Base-by-base conservation (phyloP, 2,113 vertebrate species). In the Aspidoscelis tigris region DNA sequence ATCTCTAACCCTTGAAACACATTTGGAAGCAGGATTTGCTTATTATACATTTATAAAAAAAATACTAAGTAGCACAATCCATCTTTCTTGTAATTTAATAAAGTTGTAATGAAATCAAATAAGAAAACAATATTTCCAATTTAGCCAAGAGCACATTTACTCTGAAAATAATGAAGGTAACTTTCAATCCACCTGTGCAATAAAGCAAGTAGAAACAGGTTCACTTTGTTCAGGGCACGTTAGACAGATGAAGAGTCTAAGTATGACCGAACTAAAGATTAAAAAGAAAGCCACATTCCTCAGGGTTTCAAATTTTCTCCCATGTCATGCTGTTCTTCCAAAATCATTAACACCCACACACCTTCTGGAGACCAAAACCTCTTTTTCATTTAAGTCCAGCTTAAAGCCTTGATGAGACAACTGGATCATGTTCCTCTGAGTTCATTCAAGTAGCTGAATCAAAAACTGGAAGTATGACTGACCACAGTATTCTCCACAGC, bases 81-180 rank as follows among this genome's bases (percentile, higher is more conserved):
- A 91, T 83, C 61, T 91, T 84, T 92, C 90, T 88, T 89, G 81
- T 81, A 88, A 86, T 92, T 94, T 76, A 74, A 64, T 65, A 74
- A 88, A 91, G 83, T 80, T 91, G 78, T 0, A 65, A 93, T 91
- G 87, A 94, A 93, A 91, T 88, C 81, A 88, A 94, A 88, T 92
- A 82, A 91, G 90, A 89, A 92, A 93, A 88, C 80, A 88, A 20
- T 39, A 58, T 3, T 22, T 5, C 1, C 26, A 79, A 73, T 9
- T 64, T 73, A 50, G 41, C 43, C 33, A 79, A 64, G 3, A 41
- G 22, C 69, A 82, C 55, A 73, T 43, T 70, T 53, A n/a, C 55
- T n/a, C n/a, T 84, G 14, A 83, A 33, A 71, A 84, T 84, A 69
- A 61, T 26, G 50, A 43, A 2, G 39, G 21, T 71, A 78, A 72